Percentiles rank a stretch among this genome's conserved stretches.
Conservation (phyloP, 2,797 vertebrate genomes). For the Lerista edwardsae region DNA sequence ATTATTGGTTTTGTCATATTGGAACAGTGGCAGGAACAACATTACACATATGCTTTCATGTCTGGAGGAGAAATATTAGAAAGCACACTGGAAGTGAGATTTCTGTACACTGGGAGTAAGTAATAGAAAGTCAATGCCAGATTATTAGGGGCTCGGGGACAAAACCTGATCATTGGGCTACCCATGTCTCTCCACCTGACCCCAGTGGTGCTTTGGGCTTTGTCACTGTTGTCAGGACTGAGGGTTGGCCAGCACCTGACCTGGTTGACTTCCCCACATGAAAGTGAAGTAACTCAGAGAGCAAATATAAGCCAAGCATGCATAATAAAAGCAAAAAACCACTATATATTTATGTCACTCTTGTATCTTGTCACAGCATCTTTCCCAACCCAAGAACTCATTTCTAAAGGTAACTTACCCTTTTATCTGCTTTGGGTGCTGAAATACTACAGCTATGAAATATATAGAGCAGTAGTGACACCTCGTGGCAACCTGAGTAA, state of each 20-base stretch:
- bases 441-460: fast-evolving
- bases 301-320: not conserved
- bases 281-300: not conserved
- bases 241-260: too few relatives aligned
- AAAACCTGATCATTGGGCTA: too few relatives aligned
- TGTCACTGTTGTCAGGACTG: too few relatives aligned
- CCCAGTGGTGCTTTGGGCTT: too few relatives aligned
- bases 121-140: not conserved
- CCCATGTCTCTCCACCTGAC: too few relatives aligned
- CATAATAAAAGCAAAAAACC: not conserved
- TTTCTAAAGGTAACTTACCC: not conserved
- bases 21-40: too few relatives aligned
- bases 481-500: constrained; percentile 30
- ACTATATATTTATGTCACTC: not conserved
- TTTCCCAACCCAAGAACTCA: not conserved
- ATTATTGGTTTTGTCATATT: not conserved
- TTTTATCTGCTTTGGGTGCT: fast-evolving
- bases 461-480: constrained; percentile 44
- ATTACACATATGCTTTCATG: too few relatives aligned
- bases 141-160: too few relatives aligned
- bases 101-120: not conserved
- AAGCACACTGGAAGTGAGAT: not conserved
- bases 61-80: too few relatives aligned
- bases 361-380: not conserved
- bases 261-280: too few relatives aligned